Base-by-base conservation (phyloP, 1,140 invertebrate genomes). In the Listronotus oregonensis region DNA sequence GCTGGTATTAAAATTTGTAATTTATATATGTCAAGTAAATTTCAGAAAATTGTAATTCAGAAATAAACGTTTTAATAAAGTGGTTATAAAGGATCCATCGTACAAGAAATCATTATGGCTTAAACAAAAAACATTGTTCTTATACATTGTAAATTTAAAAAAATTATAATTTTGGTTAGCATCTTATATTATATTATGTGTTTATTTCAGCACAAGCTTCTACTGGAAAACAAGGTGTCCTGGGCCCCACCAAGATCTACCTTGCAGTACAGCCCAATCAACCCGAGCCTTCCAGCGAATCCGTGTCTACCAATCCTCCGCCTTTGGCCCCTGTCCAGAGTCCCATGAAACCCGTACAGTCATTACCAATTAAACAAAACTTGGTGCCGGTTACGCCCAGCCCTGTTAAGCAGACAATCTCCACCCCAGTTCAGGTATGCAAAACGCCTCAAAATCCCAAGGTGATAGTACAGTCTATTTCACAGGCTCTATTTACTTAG, bases 241-340 rank as follows among this genome's bases (percentile, higher is more conserved):
- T 93, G 47, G 90, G 91, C 12, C 91, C 92, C 6, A 91, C 90
- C 6, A 93, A 92, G 81, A 91, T 93, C 68, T 93, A 92, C 75
- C 73, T 93, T 34, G 90, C 90, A 1, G 90, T 93, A 40, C 91
- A 93, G 78, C 90, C 90, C 12, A 76, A 78, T 14, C 68, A 46
- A 39, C 21, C 71, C 64, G 56, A 70, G 50, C 4, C 31, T 10
- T 42, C 52, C n/a, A 42, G 17, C 17, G 64, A 69, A 46, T 14
- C 63, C 9, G 59, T 51, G 9, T 67, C 69, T 12, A 64, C 66
- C 21, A 82, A 83, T 64, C 82, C 81, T 3, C 81, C 83, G 37
- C 81, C 82, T 12, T 66, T 83, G 34, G 76, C 81, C 17, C 81
- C 81, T n/a, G 80, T 80, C 7, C 77, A 78, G 58, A 73, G 34